phyloP scores from a whole-genome alignment of 2,888 invertebrate genomes.

The Myopa tessellatipennis region DNA sequence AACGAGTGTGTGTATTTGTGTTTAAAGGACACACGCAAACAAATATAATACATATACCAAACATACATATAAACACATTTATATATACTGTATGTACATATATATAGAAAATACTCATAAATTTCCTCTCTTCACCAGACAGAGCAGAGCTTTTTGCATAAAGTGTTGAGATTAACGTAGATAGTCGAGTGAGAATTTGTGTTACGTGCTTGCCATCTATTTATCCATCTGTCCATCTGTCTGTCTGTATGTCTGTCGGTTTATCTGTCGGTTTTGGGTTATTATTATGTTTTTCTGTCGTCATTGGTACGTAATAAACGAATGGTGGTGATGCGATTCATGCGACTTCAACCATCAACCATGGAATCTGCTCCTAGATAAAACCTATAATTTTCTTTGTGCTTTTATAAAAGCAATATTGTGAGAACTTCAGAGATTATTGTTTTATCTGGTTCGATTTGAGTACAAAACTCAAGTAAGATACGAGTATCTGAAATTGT shows the following conservation, averaged over 20 bases:
- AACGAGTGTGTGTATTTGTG: too few species aligned
- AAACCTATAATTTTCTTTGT: background rate
- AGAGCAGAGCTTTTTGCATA: background rate
- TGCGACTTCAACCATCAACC: background rate
- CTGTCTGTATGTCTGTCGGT: background rate
- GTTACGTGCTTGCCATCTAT: conserved; percentile 7
- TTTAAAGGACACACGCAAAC: too few species aligned
- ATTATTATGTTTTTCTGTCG: background rate
- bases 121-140: conserved; percentile 2
- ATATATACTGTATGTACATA: background rate
- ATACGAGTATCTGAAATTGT: too few species aligned
- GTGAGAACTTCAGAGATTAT: too few species aligned
- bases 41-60: background rate
- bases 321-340: background rate
- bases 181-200: background rate
- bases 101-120: conserved; percentile 9
- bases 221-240: conserved; percentile 13
- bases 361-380: background rate
- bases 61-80: background rate
- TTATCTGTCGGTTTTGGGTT: background rate
- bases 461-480: too few species aligned
- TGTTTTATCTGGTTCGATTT: too few species aligned
- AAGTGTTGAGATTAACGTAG: background rate
- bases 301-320: background rate
- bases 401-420: background rate